Evolutionary conservation across 2,797 vertebrate genomes (phyloP), one percentile per base, ranked within the genome.

Genomic region (Sebastes goodei): DNA sequence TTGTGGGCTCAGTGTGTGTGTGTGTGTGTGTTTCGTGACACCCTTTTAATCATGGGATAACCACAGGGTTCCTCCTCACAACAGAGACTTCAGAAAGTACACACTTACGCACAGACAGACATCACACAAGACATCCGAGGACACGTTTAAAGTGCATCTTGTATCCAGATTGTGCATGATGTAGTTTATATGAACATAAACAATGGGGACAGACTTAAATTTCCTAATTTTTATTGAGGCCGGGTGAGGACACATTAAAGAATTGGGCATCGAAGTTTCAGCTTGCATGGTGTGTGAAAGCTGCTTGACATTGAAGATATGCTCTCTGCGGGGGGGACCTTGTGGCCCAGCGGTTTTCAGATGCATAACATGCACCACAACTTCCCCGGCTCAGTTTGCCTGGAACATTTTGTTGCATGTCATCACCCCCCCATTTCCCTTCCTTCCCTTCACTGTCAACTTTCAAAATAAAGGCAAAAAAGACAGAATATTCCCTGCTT

Each of bases 11-110:
- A 42, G 38, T 79, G 61, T 42, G 9, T 65, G 68, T 29, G 68
- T 23, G 23, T 29, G n/a, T 35, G 68, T 88, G 76, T 83, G 71
- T 71, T 21, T 81, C 42, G 71, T 84, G 80, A 86, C 81, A 80
- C 68, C 64, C 81, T 89, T 92, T 89, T 90, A 89, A 92, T 92
- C 92, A 84, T 23, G 23, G 52, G 56, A 79, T 87, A 90, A 92
- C 81, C 78, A 88, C 49, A 85, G 78, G 76, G 82, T 70, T 81
- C 55, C 66, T 76, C 55, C 42, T 85, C 81, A 49, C 71, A 86
- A 56, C 76, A 82, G 69, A 87, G 27, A 83, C 83, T 82, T 85
- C 74, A 88, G 76, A 87, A 59, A 85, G 62, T 57, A 76, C 79
- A 86, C 38, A 63, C 52, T 49, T 46, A 57, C 7, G 61, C 59